Base-by-base conservation (phyloP, 2,888 invertebrate species). In the Chloroclystis v-ata region DNA sequence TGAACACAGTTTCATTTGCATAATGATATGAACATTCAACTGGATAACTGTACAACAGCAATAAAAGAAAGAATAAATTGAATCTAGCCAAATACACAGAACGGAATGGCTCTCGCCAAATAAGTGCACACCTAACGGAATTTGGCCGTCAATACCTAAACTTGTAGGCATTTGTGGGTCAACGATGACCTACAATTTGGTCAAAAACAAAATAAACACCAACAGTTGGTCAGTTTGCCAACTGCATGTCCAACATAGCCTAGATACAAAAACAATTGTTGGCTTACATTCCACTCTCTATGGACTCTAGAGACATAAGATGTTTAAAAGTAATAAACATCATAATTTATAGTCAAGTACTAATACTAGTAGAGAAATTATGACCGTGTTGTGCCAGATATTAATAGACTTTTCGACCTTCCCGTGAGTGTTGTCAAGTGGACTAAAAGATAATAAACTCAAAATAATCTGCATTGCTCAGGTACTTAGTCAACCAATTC, bases 121-220 rank as follows among this genome's bases (percentile, higher is more conserved):
- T 61, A 63, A 60, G 61, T 60, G 47, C 37, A 28, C 52, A 56
- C 12, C 14, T 62, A 69, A 69, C 70, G 63, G 70, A 14, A 0
- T 65, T 63, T 61, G 60, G 60, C 52, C 37, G 46, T 46, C 47
- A 48, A 59, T 54, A 24, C 35, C 35, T 35, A 57, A 56, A 45
- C 49, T 51, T 45, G n/a, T n/a, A 59, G 49, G 45, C 20, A 20
- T 2, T 20, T 20, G 20, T 20, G 20, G 20, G 20, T 20, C 20
- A 20, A 55, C 45, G 48, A 41, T 43, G 67, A 64, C 66, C 67
- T 51, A 67, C 63, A 58, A 57, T 59, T 52, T 55, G 41, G 49
- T 54, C 47, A 30, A 38, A 24, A 42, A 49, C 51, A 52, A 45
- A 49, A 55, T 46, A 55, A 52, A 55, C 33, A 48, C 46, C 26